phyloP scores from a whole-genome alignment of 1,140 invertebrate genomes.

The Ptiloglossa arizonensis region DNA sequence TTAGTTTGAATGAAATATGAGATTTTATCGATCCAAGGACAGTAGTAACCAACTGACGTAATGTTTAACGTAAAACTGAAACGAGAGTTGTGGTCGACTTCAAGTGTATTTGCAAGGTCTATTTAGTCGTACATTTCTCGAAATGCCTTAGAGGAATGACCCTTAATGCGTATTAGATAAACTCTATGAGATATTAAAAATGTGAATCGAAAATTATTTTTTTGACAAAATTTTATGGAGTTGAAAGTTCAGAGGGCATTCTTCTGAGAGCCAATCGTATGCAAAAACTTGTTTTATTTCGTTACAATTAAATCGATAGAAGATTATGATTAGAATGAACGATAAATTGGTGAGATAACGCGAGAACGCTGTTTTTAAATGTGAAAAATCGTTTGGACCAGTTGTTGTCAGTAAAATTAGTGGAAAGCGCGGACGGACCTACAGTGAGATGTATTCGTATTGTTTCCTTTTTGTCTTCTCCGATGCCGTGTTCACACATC shows the following conservation, averaged over 20 bases:
- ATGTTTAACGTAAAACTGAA: neutral
- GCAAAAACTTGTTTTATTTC: neutral
- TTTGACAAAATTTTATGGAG: constrained; percentile 56
- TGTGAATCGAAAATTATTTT: constrained; percentile 49
- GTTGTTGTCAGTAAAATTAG: constrained; percentile 60
- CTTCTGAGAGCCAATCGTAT: constrained; percentile 24
- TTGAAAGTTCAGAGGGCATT: constrained; percentile 33
- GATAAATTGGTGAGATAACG: neutral
- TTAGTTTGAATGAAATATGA: constrained; percentile 16
- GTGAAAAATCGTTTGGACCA: constrained; percentile 45
- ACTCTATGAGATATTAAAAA: constrained; percentile 34
- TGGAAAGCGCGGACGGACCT: constrained; percentile 54
- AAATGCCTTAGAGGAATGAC: constrained; percentile 46
- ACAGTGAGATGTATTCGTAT: constrained; percentile 45
- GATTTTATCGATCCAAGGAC: constrained; percentile 8
- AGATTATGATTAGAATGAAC: neutral
- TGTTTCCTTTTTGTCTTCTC: constrained; percentile 52
- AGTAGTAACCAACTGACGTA: constrained; percentile 9
- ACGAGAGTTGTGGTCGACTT: neutral
- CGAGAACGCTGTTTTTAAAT: constrained; percentile 7
- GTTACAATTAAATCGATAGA: neutral
- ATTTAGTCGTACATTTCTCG: neutral
- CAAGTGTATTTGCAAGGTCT: neutral
- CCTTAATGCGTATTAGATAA: constrained; percentile 33
- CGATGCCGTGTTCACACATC: constrained; percentile 53